phyloP scores from a whole-genome alignment of 2,797 vertebrate genomes.

The Phalloptychus januarius region DNA sequence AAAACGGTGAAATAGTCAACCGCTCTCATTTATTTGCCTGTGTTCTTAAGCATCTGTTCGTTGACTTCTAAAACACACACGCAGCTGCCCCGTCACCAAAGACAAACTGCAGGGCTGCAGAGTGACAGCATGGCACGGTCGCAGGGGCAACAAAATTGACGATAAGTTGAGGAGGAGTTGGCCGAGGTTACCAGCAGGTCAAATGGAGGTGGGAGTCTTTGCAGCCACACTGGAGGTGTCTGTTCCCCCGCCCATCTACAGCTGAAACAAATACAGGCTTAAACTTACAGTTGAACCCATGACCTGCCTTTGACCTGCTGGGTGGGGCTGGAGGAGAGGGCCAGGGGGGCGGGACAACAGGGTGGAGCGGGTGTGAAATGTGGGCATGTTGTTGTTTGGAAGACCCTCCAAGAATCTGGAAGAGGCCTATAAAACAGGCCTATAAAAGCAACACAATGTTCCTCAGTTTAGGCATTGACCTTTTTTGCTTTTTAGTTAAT shows the following conservation, averaged over 20 bases:
- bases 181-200: slow-evolving; percentile 74
- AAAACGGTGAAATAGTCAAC: slow-evolving; percentile 25
- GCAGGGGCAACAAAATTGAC: slow-evolving; percentile 72
- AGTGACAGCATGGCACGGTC: slow-evolving; percentile 61
- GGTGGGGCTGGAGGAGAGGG: slow-evolving; percentile 68
- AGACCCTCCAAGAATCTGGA: slow-evolving; percentile 84
- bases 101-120: slow-evolving; percentile 66
- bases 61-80: slow-evolving; percentile 55
- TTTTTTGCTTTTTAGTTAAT: slow-evolving; percentile 13
- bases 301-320: slow-evolving; percentile 86
- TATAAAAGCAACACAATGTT: slow-evolving; percentile 77
- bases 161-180: slow-evolving; percentile 69
- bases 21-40: slow-evolving; percentile 47
- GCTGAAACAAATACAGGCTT: slow-evolving; percentile 80
- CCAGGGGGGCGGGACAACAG: slow-evolving; percentile 70
- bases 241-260: slow-evolving; percentile 59
- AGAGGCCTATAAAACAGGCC: slow-evolving; percentile 83
- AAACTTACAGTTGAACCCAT: slow-evolving; percentile 89
- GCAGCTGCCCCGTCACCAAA: slow-evolving; percentile 70
- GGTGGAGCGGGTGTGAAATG: slow-evolving; percentile 76
- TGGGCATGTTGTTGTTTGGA: slow-evolving; percentile 83
- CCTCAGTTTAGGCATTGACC: slow-evolving; percentile 49
- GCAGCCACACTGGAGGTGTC: slow-evolving; percentile 68
- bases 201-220: slow-evolving; percentile 72
- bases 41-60: slow-evolving; percentile 54